phyloP scores from a whole-genome alignment of 30 jellyfish, hydroid and myxozoan species.

The Hydra vulgaris region DNA sequence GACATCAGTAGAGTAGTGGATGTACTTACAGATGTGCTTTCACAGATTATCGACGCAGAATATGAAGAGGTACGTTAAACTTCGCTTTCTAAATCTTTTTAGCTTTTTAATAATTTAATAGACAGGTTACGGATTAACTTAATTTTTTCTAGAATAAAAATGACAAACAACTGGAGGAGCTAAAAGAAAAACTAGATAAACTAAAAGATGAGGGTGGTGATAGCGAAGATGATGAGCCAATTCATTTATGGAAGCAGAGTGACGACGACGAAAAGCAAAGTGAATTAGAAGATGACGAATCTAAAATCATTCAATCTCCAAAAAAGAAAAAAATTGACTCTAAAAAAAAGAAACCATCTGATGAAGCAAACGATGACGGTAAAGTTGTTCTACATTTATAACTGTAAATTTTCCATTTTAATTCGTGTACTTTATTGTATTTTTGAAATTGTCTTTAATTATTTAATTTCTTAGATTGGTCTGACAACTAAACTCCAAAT shows the following conservation, averaged over 20 bases:
- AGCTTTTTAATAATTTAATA: too few relatives aligned
- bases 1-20: neutral
- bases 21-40: slow-evolving; percentile 3
- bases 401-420: too few relatives aligned
- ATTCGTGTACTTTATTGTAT: too few relatives aligned
- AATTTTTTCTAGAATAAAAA: slow-evolving; percentile 19
- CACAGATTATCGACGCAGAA: slow-evolving; percentile 19
- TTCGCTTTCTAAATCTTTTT: neutral
- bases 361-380: neutral
- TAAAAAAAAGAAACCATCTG: neutral
- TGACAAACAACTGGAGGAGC: slow-evolving; percentile 12
- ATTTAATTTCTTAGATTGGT: neutral
- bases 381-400: too few relatives aligned
- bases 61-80: neutral
- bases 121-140: too few relatives aligned
- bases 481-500: neutral
- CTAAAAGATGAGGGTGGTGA: neutral
- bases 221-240: neutral
- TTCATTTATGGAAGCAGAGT: neutral
- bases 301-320: neutral
- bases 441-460: too few relatives aligned
- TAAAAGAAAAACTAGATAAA: neutral
- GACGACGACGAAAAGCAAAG: slow-evolving; percentile 3
- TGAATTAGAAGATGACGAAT: neutral
- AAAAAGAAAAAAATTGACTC: neutral